Conservation (phyloP, 2,797 vertebrate genomes). For the Trichosurus vulpecula region DNA sequence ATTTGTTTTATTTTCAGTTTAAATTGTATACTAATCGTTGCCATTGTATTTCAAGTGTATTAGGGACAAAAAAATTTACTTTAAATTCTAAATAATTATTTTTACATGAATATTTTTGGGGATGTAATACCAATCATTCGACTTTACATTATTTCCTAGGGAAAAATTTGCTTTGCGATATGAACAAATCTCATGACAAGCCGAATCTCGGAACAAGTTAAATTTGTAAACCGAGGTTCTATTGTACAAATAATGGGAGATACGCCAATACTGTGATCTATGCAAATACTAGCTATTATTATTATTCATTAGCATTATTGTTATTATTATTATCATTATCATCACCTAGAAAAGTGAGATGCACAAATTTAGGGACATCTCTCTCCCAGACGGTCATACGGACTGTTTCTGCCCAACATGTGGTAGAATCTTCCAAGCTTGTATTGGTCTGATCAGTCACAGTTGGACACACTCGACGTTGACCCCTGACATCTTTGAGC, state of each 20-base stretch:
- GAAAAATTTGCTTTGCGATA: too few species aligned
- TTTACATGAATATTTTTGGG: too few species aligned
- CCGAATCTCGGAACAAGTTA: too few species aligned
- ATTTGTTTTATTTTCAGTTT: too few species aligned
- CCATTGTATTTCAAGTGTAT: too few species aligned
- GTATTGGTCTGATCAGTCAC: neutral
- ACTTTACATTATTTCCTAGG: too few species aligned
- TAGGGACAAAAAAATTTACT: too few species aligned
- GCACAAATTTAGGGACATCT: neutral
- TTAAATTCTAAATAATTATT: too few species aligned
- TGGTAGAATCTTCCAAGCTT: neutral
- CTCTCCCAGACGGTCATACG: neutral
- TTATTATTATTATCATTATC: neutral
- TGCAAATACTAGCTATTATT: neutral
- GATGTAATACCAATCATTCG: too few species aligned
- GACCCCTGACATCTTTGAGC: neutral
- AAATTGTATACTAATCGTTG: too few species aligned
- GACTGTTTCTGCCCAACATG: neutral
- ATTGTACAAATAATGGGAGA: neutral
- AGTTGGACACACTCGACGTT: neutral
- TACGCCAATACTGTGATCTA: neutral
- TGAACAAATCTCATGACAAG: too few species aligned
- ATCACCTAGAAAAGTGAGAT: neutral
- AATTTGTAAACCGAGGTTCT: too few species aligned
- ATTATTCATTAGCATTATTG: neutral